These are phyloP conservation scores for Ceratotherium simum DNA, from an alignment of 2,113 vertebrate genomes.

Conservation along the genomic window DNA sequence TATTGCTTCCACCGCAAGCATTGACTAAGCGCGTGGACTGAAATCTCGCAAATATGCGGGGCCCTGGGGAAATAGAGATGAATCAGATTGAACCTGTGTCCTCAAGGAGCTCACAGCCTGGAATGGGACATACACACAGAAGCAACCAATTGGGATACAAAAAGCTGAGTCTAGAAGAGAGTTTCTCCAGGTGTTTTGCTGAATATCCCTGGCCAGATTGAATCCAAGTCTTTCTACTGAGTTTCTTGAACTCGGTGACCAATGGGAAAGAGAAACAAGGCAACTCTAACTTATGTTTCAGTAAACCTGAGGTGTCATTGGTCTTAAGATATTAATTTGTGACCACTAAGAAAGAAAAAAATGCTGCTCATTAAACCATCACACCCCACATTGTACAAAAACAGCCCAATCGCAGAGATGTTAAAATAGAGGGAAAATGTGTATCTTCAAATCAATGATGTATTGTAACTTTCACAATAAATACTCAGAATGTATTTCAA, in stretches of 20 bases:
- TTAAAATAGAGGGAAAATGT: background rate
- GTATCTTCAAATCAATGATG: background rate
- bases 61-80: background rate
- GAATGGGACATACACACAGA: background rate
- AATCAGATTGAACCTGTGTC: background rate
- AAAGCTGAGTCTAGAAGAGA: background rate
- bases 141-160: background rate
- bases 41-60: background rate
- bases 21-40: background rate
- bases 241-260: conserved; percentile 29
- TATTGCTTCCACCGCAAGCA: background rate
- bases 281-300: background rate
- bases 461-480: background rate
- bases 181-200: background rate
- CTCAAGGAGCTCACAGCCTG: conserved; percentile 11
- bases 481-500: background rate
- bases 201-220: conserved; percentile 7
- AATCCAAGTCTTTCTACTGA: background rate
- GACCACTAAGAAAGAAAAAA: background rate
- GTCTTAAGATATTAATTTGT: background rate
- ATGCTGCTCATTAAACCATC: background rate
- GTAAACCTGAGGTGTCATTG: background rate
- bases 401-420: background rate
- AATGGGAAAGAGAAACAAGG: background rate
- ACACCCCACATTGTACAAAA: background rate